These are phyloP conservation scores for Ostrea edulis DNA, from an alignment of 1,140 invertebrate genomes.

Conservation along the genomic window DNA sequence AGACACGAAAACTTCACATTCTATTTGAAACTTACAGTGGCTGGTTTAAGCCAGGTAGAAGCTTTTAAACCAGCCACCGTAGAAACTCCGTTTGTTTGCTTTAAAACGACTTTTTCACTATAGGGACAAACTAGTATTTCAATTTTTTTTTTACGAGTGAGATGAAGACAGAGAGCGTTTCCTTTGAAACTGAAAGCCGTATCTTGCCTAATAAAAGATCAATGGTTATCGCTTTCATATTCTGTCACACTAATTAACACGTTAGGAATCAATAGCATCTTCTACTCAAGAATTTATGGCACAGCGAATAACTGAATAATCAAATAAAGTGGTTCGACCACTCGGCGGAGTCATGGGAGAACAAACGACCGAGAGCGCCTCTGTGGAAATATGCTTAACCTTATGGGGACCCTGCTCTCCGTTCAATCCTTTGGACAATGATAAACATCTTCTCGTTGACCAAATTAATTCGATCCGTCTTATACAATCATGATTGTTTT, in stretches of 20 bases:
- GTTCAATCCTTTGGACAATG: background rate
- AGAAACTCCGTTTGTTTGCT: no score
- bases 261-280: slow-evolving; percentile 18
- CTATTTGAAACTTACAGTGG: no score
- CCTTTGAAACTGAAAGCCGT: background rate
- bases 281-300: slow-evolving; percentile 18
- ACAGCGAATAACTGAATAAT: slow-evolving; percentile 26
- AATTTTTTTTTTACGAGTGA: background rate
- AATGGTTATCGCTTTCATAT: slow-evolving; percentile 29
- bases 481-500: slow-evolving; percentile 24
- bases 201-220: slow-evolving; percentile 23
- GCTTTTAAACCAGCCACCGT: no score
- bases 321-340: slow-evolving; percentile 10
- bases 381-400: background rate
- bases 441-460: slow-evolving; percentile 33
- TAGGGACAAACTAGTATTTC: background rate
- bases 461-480: slow-evolving; percentile 5
- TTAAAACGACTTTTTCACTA: no score
- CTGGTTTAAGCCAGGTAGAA: no score
- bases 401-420: background rate
- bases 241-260: slow-evolving; percentile 32
- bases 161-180: background rate
- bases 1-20: no score
- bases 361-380: background rate
- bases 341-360: background rate